Percentiles rank a stretch among this genome's conserved stretches.
Conservation (phyloP, 35 echinoderm and acorn worm species). For the Lytechinus variegatus region DNA sequence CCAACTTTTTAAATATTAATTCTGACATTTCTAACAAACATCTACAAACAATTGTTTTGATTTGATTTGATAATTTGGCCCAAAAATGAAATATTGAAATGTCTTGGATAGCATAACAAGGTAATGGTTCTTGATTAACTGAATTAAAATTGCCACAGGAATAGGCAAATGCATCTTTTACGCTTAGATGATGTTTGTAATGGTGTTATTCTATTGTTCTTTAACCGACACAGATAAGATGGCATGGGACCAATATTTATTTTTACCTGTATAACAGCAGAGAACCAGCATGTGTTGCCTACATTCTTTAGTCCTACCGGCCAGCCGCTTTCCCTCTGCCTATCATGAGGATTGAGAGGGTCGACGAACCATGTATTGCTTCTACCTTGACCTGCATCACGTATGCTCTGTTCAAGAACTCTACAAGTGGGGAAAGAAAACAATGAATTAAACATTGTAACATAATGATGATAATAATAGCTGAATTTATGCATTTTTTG, state of each 20-base stretch:
- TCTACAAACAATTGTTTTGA: no score
- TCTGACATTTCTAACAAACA: no score
- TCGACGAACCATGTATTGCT: slow-evolving; percentile 88
- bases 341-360: slow-evolving; percentile 91
- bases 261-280: slow-evolving; percentile 98
- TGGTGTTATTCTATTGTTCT: not conserved
- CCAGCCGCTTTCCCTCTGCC: slow-evolving; percentile 88
- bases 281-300: slow-evolving; percentile 99
- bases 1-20: no score
- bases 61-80: no score
- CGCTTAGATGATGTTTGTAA: no score
- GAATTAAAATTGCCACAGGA: no score
- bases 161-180: no score
- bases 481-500: no score
- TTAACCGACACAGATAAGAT: not conserved
- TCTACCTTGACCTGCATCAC: slow-evolving; percentile 64
- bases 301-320: slow-evolving; percentile 98
- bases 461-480: no score
- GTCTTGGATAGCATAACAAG: no score
- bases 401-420: slow-evolving; percentile 89
- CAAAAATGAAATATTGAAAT: no score
- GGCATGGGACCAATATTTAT: not conserved
- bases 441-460: not conserved
- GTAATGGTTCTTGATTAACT: no score
- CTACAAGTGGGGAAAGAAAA: slow-evolving; percentile 48